A percentile compares a stretch with the other conserved stretches of the same genome.
phyloP scores from a whole-genome alignment of 2,888 invertebrate genomes.

The Amphiduros pacificus region DNA sequence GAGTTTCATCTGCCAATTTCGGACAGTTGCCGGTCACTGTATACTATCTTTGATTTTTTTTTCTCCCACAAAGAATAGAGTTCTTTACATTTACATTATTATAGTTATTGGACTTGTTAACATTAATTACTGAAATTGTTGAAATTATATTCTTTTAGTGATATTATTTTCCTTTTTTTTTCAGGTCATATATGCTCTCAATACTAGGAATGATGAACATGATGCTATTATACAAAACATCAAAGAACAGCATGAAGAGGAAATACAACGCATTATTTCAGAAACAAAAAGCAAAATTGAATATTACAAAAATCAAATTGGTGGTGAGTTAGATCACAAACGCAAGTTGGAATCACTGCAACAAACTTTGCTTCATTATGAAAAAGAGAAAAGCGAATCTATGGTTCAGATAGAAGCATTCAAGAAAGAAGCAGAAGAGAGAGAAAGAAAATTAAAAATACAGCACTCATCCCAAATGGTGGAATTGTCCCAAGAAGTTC shows the following conservation, averaged over 20 bases:
- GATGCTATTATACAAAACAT: conserved; percentile 50
- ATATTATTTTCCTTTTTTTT: conserved; percentile 20
- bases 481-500: conserved; percentile 49
- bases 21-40: too few relatives aligned
- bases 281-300: conserved; percentile 51
- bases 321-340: conserved; percentile 38
- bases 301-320: conserved; percentile 40
- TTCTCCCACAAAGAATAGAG: background rate
- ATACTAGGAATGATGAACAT: conserved; percentile 60
- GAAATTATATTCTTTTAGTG: background rate
- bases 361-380: conserved; percentile 39
- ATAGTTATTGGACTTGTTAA: background rate
- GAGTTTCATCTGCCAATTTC: too few relatives aligned
- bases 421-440: conserved; percentile 41
- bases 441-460: conserved; percentile 41
- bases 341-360: conserved; percentile 43
- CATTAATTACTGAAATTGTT: background rate
- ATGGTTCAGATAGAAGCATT: conserved; percentile 43
- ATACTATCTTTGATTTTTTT: too few relatives aligned
- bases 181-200: conserved; percentile 59
- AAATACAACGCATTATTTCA: conserved; percentile 50
- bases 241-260: conserved; percentile 55
- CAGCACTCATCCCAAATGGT: conserved; percentile 47
- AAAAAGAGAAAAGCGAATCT: conserved; percentile 38
- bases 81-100: background rate